phyloP scores from a whole-genome alignment of 2,888 invertebrate genomes.

The Scaptomyza cyrtandrae region DNA sequence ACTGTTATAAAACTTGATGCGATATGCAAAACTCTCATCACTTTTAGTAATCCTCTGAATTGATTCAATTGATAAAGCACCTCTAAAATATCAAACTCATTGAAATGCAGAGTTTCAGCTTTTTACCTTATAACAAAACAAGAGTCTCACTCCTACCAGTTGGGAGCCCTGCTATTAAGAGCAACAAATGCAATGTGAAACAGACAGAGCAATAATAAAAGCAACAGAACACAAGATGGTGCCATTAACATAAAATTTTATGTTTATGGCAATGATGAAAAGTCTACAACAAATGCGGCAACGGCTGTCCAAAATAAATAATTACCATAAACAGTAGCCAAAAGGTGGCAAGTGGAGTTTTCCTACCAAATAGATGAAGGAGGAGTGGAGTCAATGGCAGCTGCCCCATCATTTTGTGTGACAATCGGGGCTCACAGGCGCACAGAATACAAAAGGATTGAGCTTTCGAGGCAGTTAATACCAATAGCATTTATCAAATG shows the following conservation, averaged over 20 bases:
- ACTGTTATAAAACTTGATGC: too few relatives aligned
- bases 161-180: slow-evolving; percentile 21
- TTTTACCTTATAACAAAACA: background rate
- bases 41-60: too few relatives aligned
- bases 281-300: slow-evolving; percentile 62
- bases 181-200: slow-evolving; percentile 61
- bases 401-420: slow-evolving; percentile 42
- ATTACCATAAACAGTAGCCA: slow-evolving; percentile 76
- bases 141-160: background rate
- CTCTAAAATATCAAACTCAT: too few relatives aligned
- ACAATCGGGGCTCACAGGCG: slow-evolving; percentile 24
- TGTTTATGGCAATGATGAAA: slow-evolving; percentile 74
- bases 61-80: too few relatives aligned
- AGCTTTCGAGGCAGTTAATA: slow-evolving; percentile 54
- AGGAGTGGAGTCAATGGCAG: slow-evolving; percentile 32
- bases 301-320: slow-evolving; percentile 76
- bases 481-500: slow-evolving; percentile 76
- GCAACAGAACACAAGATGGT: slow-evolving; percentile 52
- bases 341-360: slow-evolving; percentile 9
- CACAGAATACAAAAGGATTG: slow-evolving; percentile 42
- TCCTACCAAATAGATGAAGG: background rate
- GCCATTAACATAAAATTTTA: slow-evolving; percentile 78
- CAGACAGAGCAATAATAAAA: slow-evolving; percentile 53
- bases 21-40: too few relatives aligned
- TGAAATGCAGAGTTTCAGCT: too few relatives aligned